Base-by-base conservation (phyloP, 2,888 invertebrate genomes). In the Spicauda simplicius region DNA sequence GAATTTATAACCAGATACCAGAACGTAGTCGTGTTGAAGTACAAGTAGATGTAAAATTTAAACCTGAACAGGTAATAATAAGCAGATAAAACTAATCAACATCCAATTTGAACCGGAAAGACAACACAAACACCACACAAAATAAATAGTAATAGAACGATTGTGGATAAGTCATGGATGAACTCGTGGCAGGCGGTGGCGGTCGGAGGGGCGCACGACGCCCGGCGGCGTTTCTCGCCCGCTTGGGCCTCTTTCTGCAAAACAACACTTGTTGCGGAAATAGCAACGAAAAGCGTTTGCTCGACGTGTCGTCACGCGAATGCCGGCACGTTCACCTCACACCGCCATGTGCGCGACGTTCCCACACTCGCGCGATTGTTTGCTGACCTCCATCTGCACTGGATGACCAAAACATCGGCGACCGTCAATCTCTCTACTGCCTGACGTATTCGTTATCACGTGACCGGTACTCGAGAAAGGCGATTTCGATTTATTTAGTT, bases 251-350 rank as follows among this genome's bases (percentile, higher is more conserved):
- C 90, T 86, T 83, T 84, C 84, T 83, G 85, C 89, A 87, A 90
- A 91, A 90, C 90, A 91, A 90, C 90, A 90, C 89, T 92, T 87
- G 90, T 87, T 87, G 91, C 90, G 87, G 90, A 91, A 91, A 91
- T 90, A 91, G 91, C 88, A 86, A 82, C 83, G 86, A 87, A 87
- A 86, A 86, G 80, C 82, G 84, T 82, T 83, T 83, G 84, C 80
- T 83, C 80, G 82, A 75, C 69, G 71, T 62, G 54, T 64, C 71
- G 71, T 74, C 72, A 71, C 71, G 67, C 73, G 63, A 73, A 66
- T 64, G 76, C 76, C 77, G 73, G 83, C 82, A 72, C 86, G 80
- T 87, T 85, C 83, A 84, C 84, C 85, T 84, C 83, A 72, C 73
- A 48, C 70, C 72, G 62, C 73, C 77, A 73, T 77, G 72, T 78